Percentiles rank a stretch among this genome's conserved stretches.
Conservation (phyloP, 2,888 invertebrate species). For the Prosapia bicincta region DNA sequence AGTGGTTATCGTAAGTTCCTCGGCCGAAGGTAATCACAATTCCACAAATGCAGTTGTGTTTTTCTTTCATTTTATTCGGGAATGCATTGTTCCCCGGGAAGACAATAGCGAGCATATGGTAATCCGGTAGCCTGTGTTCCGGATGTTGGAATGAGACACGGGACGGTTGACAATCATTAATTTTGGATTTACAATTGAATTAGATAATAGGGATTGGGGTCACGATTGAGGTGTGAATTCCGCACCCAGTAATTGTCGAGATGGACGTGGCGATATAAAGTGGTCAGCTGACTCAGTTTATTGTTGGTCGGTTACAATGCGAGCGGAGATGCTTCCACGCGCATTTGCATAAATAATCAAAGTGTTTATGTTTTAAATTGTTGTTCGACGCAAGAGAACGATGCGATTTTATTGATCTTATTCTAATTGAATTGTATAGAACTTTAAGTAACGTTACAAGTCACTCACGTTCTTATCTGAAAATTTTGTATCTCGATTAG, state of each 20-base stretch:
- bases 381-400: not conserved
- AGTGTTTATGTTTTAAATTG: not conserved
- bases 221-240: conserved; percentile 13
- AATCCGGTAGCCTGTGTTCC: not conserved
- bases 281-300: not conserved
- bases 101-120: not conserved
- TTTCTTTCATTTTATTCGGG: not conserved
- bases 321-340: not conserved
- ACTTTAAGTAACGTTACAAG: too few species aligned
- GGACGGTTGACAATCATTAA: conserved; percentile 15
- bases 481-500: too few species aligned
- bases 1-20: not conserved
- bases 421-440: not conserved
- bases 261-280: not conserved
- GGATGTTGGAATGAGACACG: not conserved
- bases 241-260: not conserved
- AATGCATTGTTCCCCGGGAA: not conserved
- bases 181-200: conserved; percentile 27
- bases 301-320: not conserved
- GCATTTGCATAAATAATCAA: not conserved
- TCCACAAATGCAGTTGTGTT: not conserved
- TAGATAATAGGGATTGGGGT: conserved; percentile 26
- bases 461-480: too few species aligned
- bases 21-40: not conserved
- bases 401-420: not conserved